phyloP scores from a whole-genome alignment of 1,140 invertebrate genomes.

The Periplaneta americana region DNA sequence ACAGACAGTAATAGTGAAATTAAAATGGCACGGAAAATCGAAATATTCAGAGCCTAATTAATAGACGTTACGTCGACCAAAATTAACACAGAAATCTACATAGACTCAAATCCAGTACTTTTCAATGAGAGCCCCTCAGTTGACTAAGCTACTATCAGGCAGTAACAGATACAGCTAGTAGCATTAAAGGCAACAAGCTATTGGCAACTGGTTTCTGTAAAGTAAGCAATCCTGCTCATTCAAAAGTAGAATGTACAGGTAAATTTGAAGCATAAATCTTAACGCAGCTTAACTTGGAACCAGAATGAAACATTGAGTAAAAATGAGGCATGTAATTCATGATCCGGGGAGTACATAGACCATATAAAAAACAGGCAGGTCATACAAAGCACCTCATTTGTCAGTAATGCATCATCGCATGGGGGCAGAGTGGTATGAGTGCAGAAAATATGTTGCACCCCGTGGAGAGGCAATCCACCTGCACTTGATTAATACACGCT shows the following conservation, averaged over 20 bases:
- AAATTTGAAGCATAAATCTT: background rate
- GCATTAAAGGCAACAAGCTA: background rate
- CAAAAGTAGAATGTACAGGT: background rate
- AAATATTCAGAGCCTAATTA: too few relatives aligned
- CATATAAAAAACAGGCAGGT: background rate
- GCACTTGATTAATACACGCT: background rate
- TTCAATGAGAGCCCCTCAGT: too few relatives aligned
- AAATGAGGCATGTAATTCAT: background rate
- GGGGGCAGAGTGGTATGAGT: background rate
- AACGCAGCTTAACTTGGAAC: background rate
- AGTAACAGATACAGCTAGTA: background rate
- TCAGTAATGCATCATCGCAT: background rate
- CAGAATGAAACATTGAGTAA: background rate
- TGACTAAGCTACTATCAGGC: too few relatives aligned
- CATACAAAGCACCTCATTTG: background rate
- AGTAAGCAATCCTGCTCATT: background rate
- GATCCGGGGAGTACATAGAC: background rate
- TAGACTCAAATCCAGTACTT: too few relatives aligned
- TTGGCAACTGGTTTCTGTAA: background rate
- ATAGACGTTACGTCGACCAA: too few relatives aligned
- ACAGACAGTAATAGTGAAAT: too few relatives aligned
- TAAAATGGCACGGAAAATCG: too few relatives aligned
- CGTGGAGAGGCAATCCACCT: background rate
- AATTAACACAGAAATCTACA: too few relatives aligned
- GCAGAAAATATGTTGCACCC: background rate